Base-by-base conservation (phyloP, 2,888 invertebrate genomes). In the Catotricha subobsoleta region DNA sequence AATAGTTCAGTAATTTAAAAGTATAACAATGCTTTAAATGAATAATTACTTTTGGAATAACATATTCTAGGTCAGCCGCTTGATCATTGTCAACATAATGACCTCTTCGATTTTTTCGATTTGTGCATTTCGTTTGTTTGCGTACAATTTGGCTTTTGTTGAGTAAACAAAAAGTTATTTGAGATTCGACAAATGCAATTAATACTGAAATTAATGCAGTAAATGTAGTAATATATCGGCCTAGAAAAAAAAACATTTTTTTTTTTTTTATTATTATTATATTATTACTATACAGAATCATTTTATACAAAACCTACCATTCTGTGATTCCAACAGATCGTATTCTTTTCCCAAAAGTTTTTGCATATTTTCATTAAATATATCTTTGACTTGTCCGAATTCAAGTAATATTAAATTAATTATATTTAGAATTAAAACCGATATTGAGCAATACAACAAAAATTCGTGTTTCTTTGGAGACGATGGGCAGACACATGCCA, bases 11-110 rank as follows among this genome's bases (percentile, higher is more conserved):
- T 8, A 8, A 25, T 7, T 27, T n/a, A n/a, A n/a, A n/a, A 27
- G 27, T 27, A 7, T 7, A 27, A 27, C 27, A 27, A 27, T 27
- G 27, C 8, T 27, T 27, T 27, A 27, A 9, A 9, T 27, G 10
- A 7, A 27, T 9, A 27, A 62, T 59, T 56, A 67, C 67, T 59
- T 66, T 62, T 43, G 67, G 66, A 50, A 67, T 65, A 48, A 67
- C 66, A 54, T 67, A 67, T 52, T 67, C 67, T 45, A 66, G 65
- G 52, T 67, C 67, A 9, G 65, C 62, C 38, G 64, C 59, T 50
- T 63, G 62, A 50, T 64, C 63, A 50, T 62, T 62, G 40, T 41
- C 37, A 13, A 30, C 16, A 21, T 41, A 41, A 12, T 36, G 36
- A 23, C 23, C 23, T 29, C 40, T 13, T 30, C 40, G 30, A 23